Evolutionary conservation across 2,113 vertebrate species (phyloP).

Genomic region (Pteruthius melanotis): DNA sequence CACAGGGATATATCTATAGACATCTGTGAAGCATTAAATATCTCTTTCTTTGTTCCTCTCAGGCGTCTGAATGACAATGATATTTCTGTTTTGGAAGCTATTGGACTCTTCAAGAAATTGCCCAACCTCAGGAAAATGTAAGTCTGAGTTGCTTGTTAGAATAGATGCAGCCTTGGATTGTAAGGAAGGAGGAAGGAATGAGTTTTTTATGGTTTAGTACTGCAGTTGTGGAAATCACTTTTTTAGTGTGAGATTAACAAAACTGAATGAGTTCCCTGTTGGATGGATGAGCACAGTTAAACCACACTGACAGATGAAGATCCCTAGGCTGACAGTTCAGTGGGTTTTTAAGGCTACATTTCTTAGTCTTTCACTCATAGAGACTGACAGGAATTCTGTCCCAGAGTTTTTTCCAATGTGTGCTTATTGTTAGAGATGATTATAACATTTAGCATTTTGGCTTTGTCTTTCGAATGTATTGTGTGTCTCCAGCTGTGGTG

Average conservation of each 20-base stretch:
- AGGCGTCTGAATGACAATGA: slow-evolving; percentile 97
- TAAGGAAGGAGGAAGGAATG: background rate
- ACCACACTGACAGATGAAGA: background rate
- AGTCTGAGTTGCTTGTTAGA: slow-evolving; percentile 33
- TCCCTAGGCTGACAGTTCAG: background rate
- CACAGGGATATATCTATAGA: background rate
- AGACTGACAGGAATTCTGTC: background rate
- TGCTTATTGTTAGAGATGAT: background rate
- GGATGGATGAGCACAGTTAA: background rate
- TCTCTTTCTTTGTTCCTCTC: slow-evolving; percentile 25
- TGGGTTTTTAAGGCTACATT: background rate
- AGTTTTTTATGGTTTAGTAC: background rate
- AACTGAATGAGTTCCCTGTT: background rate
- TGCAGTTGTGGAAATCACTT: background rate
- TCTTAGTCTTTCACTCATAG: background rate
- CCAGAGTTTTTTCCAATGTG: background rate
- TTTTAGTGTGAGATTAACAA: background rate
- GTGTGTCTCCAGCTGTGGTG: background rate
- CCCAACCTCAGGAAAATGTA: slow-evolving; percentile 94
- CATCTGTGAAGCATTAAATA: background rate
- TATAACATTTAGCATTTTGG: background rate
- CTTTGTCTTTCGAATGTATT: background rate
- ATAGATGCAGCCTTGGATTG: background rate
- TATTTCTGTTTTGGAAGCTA: slow-evolving; percentile 85
- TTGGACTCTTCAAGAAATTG: slow-evolving; percentile 90